Evolutionary conservation across 2,113 vertebrate species (phyloP), one percentile per base, ranked within the genome.

Genomic region (Galemys pyrenaicus): DNA sequence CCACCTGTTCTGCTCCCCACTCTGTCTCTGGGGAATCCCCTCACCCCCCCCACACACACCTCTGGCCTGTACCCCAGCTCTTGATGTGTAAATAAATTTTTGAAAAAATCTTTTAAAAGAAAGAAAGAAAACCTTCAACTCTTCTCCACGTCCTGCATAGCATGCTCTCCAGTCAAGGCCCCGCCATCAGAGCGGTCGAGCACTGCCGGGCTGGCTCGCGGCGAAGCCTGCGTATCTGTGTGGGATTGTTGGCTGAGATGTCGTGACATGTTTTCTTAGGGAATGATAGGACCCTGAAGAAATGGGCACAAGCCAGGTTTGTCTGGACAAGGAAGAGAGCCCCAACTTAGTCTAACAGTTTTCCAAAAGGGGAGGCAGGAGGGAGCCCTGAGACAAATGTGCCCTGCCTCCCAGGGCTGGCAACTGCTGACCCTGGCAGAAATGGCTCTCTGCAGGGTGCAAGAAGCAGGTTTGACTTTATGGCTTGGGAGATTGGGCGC

Each of bases 391-490:
- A 95, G 68, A 86, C 32, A 89, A 92, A 91, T 65, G 51, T 74
- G 22, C 41, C 88, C 67, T 92, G 82, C 65, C 78, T 94, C 46
- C 86, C 44, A 93, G 41, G 81, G 87, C 96, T 94, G 88, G 15
- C 88, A 82, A 84, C 30, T 89, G 84, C 70, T 51, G 92, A 49
- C 44, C 49, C 85, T 86, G 51, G 88, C 58, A 94, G 89, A 87
- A 96, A 93, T 51, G 37, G 28, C 51, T 96, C 78, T 95, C 96
- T 2, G 5, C 60, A 9, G 96, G 92, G 75, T 60, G 88, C 92
- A 75, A 68, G 95, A 90, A 62, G 86, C 96, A 83, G 64, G 35
- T 88, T 94, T 91, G 65, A 94, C 39, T 95, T 96, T 94, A 92
- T 51, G 78, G 88, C 82, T 92, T 95, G 35, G 94, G 78, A 96